These are phyloP conservation scores for Sphinx pinastri DNA, from an alignment of 2,888 invertebrate species.

Conservation along the genomic window DNA sequence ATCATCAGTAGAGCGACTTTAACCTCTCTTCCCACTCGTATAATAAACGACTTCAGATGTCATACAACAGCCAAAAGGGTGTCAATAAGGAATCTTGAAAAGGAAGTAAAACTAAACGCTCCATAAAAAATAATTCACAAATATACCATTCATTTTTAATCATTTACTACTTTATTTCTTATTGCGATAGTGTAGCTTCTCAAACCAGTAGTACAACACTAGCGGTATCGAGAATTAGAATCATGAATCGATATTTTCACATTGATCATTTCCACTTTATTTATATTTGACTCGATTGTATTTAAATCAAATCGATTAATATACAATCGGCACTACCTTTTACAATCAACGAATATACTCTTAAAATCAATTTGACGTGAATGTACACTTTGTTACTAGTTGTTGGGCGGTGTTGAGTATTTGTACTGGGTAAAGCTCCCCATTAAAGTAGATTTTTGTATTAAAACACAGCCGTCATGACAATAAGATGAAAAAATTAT, in stretches of 20 bases:
- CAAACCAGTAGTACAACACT: neutral
- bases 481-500: slow-evolving; percentile 18
- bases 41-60: too few relatives aligned
- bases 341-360: neutral
- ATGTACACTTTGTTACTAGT: neutral
- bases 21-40: too few relatives aligned
- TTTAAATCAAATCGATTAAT: neutral
- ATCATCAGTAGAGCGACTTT: too few relatives aligned
- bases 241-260: neutral
- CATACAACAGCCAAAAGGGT: too few relatives aligned
- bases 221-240: neutral
- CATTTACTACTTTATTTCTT: neutral
- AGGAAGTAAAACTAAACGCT: neutral
- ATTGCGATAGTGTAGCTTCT: neutral
- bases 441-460: slow-evolving; percentile 9
- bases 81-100: neutral
- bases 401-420: neutral
- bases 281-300: neutral
- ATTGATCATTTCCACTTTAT: neutral
- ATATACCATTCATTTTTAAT: neutral
- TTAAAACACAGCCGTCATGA: slow-evolving; percentile 25
- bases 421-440: neutral
- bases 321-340: neutral
- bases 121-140: too few relatives aligned
- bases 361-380: slow-evolving; percentile 5